phyloP scores from a whole-genome alignment of 2,888 invertebrate species.

The Lysandra coridon region DNA sequence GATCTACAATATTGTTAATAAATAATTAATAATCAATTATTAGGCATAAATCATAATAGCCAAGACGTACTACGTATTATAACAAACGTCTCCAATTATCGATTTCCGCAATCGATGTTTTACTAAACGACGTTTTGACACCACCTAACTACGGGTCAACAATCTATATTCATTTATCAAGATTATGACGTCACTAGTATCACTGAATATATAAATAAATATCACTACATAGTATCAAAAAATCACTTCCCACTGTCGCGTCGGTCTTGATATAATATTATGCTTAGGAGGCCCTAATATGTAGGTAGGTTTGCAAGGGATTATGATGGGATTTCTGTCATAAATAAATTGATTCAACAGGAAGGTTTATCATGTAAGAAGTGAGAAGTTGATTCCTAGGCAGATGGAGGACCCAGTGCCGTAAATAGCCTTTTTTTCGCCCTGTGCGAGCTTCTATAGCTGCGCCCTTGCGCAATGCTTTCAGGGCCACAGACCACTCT shows the following conservation, averaged over 20 bases:
- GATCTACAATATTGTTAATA: background rate
- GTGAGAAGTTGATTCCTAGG: no score
- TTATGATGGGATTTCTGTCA: no score
- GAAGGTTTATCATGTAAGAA: no score
- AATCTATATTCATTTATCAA: background rate
- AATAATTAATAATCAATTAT: background rate
- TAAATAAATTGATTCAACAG: no score
- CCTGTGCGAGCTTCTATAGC: no score
- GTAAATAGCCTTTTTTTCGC: no score
- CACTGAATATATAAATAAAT: background rate
- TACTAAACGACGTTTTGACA: background rate
- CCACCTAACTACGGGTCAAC: background rate
- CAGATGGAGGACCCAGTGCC: no score
- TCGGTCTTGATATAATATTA: no score
- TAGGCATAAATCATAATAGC: background rate
- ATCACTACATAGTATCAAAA: background rate
- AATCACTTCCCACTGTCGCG: background rate
- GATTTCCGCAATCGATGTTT: background rate
- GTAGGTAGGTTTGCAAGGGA: no score
- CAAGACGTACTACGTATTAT: no score
- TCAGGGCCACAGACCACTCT: no score
- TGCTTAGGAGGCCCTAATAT: background rate
- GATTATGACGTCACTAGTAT: background rate
- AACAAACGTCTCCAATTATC: background rate
- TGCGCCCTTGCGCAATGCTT: no score